A percentile compares a stretch with the other conserved stretches of the same genome.
Evolutionary conservation across 2,888 invertebrate species (phyloP).

Genomic region (Caenorhabditis uteleia): DNA sequence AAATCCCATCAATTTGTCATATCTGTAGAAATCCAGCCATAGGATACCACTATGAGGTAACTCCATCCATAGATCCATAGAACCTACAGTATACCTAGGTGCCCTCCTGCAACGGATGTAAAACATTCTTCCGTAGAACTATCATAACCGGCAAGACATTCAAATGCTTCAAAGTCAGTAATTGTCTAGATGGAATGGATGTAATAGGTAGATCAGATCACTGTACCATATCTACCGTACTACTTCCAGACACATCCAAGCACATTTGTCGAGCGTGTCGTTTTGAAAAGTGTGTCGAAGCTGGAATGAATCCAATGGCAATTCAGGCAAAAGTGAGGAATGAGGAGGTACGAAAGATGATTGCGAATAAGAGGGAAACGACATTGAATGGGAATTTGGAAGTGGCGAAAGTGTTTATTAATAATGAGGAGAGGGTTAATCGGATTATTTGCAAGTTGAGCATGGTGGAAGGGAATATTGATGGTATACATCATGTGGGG

Average conservation of each 20-base stretch:
- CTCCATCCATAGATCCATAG: not conserved
- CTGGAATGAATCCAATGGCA: constrained; percentile 30
- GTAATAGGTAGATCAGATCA: not conserved
- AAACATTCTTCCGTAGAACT: constrained; percentile 31
- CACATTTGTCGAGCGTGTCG: constrained; percentile 25
- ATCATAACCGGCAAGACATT: constrained; percentile 19
- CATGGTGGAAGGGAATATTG: constrained; percentile 40
- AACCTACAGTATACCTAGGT: constrained; percentile 2
- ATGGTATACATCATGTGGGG: constrained; percentile 19
- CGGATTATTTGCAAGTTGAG: constrained; percentile 37
- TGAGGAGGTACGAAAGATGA: constrained; percentile 7
- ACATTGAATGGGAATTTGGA: not conserved
- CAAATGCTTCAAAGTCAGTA: constrained; percentile 14
- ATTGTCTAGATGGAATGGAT: constrained; percentile 20
- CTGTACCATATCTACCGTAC: constrained; percentile 3
- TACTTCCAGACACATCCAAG: constrained; percentile 16
- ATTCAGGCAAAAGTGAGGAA: constrained; percentile 27
- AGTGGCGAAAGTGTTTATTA: constrained; percentile 8
- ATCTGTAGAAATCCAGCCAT: constrained; percentile 49
- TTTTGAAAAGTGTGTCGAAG: constrained; percentile 27
- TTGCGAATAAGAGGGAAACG: constrained; percentile 8
- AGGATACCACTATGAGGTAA: constrained; percentile 42
- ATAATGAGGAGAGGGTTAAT: constrained; percentile 25
- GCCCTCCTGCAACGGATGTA: constrained; percentile 30
- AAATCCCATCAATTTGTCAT: constrained; percentile 46